These are phyloP conservation scores for Rhaphigaster nebulosa DNA, from an alignment of 2,888 invertebrate genomes.

Conservation along the genomic window DNA sequence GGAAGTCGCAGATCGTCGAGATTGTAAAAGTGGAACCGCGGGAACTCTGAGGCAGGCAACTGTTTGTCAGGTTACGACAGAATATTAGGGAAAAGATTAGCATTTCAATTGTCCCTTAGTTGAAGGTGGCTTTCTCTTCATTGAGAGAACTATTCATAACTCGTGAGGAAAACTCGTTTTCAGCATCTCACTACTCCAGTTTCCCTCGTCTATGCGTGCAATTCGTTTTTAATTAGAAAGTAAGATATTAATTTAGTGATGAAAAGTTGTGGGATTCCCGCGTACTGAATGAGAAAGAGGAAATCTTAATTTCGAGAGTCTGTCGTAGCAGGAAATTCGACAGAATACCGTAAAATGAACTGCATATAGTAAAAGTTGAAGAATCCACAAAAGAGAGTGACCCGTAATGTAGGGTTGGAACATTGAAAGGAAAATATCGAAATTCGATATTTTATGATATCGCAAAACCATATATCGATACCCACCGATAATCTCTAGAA, in stretches of 20 bases:
- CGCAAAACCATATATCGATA: too few species aligned
- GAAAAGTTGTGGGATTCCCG: conserved; percentile 4
- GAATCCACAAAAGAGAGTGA: too few species aligned
- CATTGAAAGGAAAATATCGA: too few species aligned
- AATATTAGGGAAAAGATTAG: conserved; percentile 16
- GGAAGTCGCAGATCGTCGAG: neutral
- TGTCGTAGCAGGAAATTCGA: neutral
- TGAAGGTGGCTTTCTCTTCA: neutral
- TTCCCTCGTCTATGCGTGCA: neutral
- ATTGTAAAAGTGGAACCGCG: conserved; percentile 2
- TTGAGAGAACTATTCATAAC: neutral
- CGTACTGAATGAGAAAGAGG: neutral
- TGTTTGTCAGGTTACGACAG: neutral
- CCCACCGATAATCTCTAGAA: too few species aligned
- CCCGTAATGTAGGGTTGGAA: too few species aligned
- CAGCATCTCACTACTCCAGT: neutral
- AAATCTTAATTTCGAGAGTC: neutral
- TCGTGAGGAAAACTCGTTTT: neutral
- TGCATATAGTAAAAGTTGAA: too few species aligned
- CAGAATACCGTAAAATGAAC: too few species aligned
- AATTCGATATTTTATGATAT: too few species aligned
- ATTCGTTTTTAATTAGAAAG: neutral
- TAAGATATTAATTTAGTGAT: neutral
- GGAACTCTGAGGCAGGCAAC: neutral
- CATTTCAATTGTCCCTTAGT: conserved; percentile 26